A percentile compares a stretch with the other conserved stretches of the same genome.
phyloP scores from a whole-genome alignment of 2,888 invertebrate genomes.

The Rhagium mordax region DNA sequence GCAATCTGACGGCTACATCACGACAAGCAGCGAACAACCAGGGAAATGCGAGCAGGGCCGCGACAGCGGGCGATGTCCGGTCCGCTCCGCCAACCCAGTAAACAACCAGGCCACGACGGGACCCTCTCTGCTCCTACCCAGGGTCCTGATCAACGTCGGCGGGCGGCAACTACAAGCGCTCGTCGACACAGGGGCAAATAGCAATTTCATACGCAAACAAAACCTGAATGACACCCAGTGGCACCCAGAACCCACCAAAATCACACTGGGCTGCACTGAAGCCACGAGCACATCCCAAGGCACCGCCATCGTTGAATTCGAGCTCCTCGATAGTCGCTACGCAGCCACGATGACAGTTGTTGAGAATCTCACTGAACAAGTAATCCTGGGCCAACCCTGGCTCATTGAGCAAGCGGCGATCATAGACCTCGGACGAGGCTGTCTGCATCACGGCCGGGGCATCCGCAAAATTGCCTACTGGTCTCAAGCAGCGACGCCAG shows the following conservation, averaged over 20 bases:
- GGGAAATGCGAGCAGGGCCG: not conserved
- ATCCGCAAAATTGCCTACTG: not conserved
- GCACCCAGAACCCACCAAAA: accelerated
- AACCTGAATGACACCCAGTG: not conserved
- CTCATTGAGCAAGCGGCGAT: not conserved
- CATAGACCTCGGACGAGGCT: not conserved
- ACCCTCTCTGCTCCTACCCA: not conserved
- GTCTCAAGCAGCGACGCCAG: not conserved
- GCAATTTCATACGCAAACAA: not conserved
- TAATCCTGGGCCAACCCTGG: not conserved
- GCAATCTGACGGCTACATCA: too few relatives aligned
- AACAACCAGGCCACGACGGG: not conserved
- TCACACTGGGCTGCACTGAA: not conserved
- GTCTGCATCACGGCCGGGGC: not conserved
- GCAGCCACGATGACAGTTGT: not conserved
- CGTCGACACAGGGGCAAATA: not conserved
- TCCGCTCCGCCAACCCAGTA: not conserved
- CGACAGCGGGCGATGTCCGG: not conserved
- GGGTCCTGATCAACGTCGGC: not conserved
- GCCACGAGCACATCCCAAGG: not conserved
- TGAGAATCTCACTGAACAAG: not conserved
- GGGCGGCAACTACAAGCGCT: not conserved
- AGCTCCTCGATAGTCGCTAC: not conserved
- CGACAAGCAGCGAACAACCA: too few relatives aligned
- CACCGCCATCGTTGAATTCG: not conserved